phyloP scores from a whole-genome alignment of 1,140 invertebrate genomes.

The Euwallacea similis region DNA sequence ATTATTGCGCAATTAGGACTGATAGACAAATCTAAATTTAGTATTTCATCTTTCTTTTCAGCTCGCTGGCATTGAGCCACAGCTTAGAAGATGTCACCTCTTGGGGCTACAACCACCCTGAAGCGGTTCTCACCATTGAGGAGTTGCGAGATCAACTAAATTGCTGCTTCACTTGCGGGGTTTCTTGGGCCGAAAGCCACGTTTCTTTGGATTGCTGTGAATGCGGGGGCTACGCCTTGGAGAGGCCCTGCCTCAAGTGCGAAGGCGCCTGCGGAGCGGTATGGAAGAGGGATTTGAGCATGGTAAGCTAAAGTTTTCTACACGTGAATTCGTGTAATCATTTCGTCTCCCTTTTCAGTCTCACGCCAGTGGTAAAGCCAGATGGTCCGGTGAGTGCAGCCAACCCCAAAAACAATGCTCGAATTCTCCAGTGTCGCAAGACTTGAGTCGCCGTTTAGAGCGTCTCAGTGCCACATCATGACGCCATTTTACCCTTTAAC shows the following conservation, averaged over 20 bases:
- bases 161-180: constrained; percentile 79
- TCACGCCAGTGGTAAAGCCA: constrained; percentile 72
- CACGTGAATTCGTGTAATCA: neutral
- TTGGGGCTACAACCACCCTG: constrained; percentile 48
- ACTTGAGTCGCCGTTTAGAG: constrained; percentile 57
- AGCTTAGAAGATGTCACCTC: constrained; percentile 50
- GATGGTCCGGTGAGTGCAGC: constrained; percentile 70
- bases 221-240: constrained; percentile 79
- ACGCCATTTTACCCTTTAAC: constrained; percentile 51
- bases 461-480: constrained; percentile 57
- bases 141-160: constrained; percentile 70
- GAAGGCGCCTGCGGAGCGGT: constrained; percentile 71
- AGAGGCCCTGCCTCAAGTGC: constrained; percentile 75
- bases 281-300: constrained; percentile 78
- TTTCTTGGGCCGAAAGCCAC: constrained; percentile 79
- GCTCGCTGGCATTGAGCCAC: constrained; percentile 50
- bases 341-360: constrained; percentile 60
- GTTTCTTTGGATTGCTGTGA: constrained; percentile 79
- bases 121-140: constrained; percentile 68
- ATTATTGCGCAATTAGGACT: too few species aligned
- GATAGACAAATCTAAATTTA: neutral
- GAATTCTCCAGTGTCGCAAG: constrained; percentile 47
- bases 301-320: constrained; percentile 57
- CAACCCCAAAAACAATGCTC: constrained; percentile 38
- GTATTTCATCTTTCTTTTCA: constrained; percentile 40